Conservation (phyloP, 2,113 vertebrate genomes). For the Eublepharis macularius region DNA sequence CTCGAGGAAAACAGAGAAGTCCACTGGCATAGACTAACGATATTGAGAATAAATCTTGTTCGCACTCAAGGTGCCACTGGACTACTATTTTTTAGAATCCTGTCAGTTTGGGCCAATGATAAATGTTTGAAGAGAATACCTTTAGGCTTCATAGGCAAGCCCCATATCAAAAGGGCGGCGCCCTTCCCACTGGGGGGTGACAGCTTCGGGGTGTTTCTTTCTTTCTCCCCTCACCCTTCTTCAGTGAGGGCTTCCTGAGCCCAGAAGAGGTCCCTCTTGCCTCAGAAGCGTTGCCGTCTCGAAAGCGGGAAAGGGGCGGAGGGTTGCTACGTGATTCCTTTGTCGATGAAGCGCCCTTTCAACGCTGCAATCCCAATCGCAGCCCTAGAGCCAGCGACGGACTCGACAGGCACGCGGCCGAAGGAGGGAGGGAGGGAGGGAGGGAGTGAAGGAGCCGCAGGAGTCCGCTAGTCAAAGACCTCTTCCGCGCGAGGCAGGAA, state of each 20-base stretch:
- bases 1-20: too few relatives aligned
- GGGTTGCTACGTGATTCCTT: slow-evolving; percentile 60
- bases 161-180: too few relatives aligned
- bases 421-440: neutral
- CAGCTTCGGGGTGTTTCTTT: neutral
- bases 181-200: neutral
- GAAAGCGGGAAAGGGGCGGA: slow-evolving; percentile 30
- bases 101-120: too few relatives aligned
- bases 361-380: slow-evolving; percentile 38
- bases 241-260: neutral
- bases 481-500: neutral
- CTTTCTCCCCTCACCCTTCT: neutral
- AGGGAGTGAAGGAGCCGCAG: too few relatives aligned
- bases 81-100: too few relatives aligned
- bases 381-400: slow-evolving; percentile 35
- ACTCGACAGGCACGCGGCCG: neutral
- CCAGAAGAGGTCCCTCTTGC: slow-evolving; percentile 40
- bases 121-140: too few relatives aligned
- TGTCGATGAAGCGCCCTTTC: slow-evolving; percentile 55
- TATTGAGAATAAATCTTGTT: too few relatives aligned
- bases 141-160: too few relatives aligned
- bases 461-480: neutral
- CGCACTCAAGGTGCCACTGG: too few relatives aligned
- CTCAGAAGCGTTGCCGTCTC: slow-evolving; percentile 27
- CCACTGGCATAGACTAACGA: too few relatives aligned